phyloP scores from a whole-genome alignment of 1,140 invertebrate genomes.

The Pseudoatta argentina region DNA sequence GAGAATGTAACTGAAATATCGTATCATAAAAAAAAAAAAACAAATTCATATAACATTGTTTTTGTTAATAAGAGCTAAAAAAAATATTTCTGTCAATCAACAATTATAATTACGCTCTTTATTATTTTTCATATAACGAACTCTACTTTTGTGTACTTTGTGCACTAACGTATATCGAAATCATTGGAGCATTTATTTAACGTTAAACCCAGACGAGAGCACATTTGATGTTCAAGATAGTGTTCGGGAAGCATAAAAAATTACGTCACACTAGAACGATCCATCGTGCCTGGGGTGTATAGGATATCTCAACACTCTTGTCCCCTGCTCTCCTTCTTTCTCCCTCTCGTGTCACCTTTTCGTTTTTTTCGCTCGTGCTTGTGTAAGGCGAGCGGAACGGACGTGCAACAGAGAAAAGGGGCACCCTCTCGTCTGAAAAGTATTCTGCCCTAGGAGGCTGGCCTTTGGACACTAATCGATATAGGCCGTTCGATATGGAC shows the following conservation, averaged over 20 bases:
- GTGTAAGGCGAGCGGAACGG: conserved; percentile 48
- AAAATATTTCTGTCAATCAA: background rate
- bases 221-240: conserved; percentile 67
- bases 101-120: background rate
- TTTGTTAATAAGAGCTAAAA: background rate
- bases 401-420: conserved; percentile 59
- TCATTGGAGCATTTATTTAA: conserved; percentile 12
- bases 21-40: background rate
- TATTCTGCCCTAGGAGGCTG: conserved; percentile 72
- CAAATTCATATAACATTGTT: background rate
- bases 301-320: conserved; percentile 49
- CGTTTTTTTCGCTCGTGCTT: conserved; percentile 43
- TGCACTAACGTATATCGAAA: background rate
- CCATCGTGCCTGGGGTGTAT: conserved; percentile 41
- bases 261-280: conserved; percentile 73
- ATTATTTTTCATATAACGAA: background rate
- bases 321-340: background rate
- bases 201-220: conserved; percentile 50
- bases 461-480: conserved; percentile 77
- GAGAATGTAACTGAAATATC: background rate
- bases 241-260: conserved; percentile 69
- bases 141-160: background rate
- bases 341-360: conserved; percentile 24
- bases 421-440: conserved; percentile 73
- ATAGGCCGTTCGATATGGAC: conserved; percentile 74